Percentiles rank a stretch among this genome's conserved stretches.
phyloP scores from a whole-genome alignment of 2,113 vertebrate species.

The Phocoena sinus region DNA sequence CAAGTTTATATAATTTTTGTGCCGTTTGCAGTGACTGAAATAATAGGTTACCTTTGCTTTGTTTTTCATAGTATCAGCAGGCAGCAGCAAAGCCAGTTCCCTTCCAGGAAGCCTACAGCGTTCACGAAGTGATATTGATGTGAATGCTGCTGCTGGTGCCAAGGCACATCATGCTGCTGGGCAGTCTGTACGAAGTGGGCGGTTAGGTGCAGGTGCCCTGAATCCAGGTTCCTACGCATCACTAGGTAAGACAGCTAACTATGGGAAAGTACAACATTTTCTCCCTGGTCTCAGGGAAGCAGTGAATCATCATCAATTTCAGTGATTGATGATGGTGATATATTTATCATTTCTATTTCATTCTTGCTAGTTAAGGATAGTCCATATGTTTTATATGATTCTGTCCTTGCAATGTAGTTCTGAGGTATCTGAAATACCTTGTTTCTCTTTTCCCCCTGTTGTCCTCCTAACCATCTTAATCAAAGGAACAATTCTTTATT shows the following conservation, averaged over 20 bases:
- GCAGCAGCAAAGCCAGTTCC: slow-evolving; percentile 82
- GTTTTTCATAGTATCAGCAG: slow-evolving; percentile 81
- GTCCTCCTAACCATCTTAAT: neutral
- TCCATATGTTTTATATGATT: neutral
- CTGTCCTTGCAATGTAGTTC: neutral
- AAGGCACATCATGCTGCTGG: slow-evolving; percentile 88
- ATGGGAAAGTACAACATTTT: neutral
- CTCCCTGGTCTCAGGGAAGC: neutral
- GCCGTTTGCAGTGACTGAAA: neutral
- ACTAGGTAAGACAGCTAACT: slow-evolving; percentile 83
- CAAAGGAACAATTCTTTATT: neutral
- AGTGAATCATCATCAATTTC: neutral
- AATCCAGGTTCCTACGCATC: slow-evolving; percentile 91
- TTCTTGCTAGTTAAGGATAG: neutral
- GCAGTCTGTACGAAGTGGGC: slow-evolving; percentile 79
- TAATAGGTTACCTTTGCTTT: neutral
- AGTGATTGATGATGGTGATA: neutral
- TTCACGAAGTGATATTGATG: slow-evolving; percentile 96
- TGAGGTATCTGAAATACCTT: neutral
- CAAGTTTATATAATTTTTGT: neutral
- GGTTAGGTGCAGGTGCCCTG: slow-evolving; percentile 84
- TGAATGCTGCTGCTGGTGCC: slow-evolving; percentile 92
- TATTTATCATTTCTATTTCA: neutral
- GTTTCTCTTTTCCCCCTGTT: neutral
- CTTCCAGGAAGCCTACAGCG: slow-evolving; percentile 90